Percentiles rank a stretch among this genome's conserved stretches.
phyloP scores from a whole-genome alignment of 2,113 vertebrate species.

The Ancistrus triradiatus region DNA sequence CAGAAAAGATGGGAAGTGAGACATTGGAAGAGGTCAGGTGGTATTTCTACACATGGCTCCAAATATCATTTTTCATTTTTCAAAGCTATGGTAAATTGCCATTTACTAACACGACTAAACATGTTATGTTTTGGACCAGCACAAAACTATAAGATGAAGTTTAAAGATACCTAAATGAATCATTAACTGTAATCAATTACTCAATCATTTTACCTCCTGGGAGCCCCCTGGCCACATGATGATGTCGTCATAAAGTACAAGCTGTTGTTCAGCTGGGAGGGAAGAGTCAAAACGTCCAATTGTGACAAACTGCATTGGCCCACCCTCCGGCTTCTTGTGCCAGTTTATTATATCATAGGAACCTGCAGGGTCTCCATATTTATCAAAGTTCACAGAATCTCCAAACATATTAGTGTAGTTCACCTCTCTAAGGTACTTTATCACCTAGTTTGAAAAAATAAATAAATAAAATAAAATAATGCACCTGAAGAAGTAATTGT shows the following conservation, averaged over 20 bases:
- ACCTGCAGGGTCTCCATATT: conserved; percentile 51
- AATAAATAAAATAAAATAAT: too few species aligned
- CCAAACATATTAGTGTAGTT: conserved; percentile 52
- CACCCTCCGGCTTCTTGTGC: conserved; percentile 41
- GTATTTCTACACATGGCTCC: too few species aligned
- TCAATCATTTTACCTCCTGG: conserved; percentile 41
- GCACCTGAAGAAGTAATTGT: neutral
- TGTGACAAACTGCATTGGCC: conserved; percentile 43
- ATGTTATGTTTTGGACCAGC: too few species aligned
- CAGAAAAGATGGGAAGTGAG: too few species aligned
- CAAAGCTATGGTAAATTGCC: too few species aligned
- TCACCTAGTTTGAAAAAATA: conserved; percentile 38
- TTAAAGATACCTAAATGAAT: too few species aligned
- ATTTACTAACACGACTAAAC: too few species aligned
- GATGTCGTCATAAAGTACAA: conserved; percentile 45
- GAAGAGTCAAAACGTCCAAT: conserved; percentile 54
- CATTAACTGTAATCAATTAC: neutral
- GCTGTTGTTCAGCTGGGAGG: conserved; percentile 36
- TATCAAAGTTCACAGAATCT: conserved; percentile 53
- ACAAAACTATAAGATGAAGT: too few species aligned
- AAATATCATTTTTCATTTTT: too few species aligned
- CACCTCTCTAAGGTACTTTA: conserved; percentile 51
- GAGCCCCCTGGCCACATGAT: conserved; percentile 50
- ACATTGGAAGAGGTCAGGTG: too few species aligned
- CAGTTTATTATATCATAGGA: conserved; percentile 61